phyloP scores from a whole-genome alignment of 2,888 invertebrate genomes.

The Chloromyia formosa region DNA sequence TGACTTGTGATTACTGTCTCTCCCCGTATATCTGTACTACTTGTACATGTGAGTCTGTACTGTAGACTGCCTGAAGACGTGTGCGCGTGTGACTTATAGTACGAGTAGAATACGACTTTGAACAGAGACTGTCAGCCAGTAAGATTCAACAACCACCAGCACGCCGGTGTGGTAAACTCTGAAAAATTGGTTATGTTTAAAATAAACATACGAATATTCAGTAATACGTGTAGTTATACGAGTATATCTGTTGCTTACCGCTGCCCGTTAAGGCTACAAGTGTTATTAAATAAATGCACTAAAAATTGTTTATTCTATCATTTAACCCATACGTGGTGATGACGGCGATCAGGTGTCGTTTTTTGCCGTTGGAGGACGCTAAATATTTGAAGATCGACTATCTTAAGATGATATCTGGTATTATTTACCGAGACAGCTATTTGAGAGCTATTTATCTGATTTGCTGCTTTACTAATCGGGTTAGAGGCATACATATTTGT shows the following conservation, averaged over 20 bases:
- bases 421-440: slow-evolving; percentile 15
- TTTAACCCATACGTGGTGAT: slow-evolving; percentile 24
- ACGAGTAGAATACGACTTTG: not conserved
- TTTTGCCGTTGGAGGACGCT: slow-evolving; percentile 29
- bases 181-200: slow-evolving; percentile 26
- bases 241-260: not conserved
- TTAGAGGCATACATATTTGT: too few relatives aligned
- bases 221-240: not conserved
- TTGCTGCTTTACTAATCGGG: too few relatives aligned
- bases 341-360: slow-evolving; percentile 36
- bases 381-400: not conserved
- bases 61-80: too few relatives aligned
- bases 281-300: not conserved
- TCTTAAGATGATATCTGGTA: not conserved
- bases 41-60: not conserved
- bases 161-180: not conserved
- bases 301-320: slow-evolving; percentile 31
- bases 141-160: not conserved
- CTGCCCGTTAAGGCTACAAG: not conserved
- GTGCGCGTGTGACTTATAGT: not conserved
- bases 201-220: not conserved
- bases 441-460: not conserved
- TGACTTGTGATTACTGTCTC: slow-evolving; percentile 59
- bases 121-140: not conserved
- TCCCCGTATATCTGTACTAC: slow-evolving; percentile 7